Base-by-base conservation (phyloP, 2,888 invertebrate genomes). In the Lasioglossum lativentre region DNA sequence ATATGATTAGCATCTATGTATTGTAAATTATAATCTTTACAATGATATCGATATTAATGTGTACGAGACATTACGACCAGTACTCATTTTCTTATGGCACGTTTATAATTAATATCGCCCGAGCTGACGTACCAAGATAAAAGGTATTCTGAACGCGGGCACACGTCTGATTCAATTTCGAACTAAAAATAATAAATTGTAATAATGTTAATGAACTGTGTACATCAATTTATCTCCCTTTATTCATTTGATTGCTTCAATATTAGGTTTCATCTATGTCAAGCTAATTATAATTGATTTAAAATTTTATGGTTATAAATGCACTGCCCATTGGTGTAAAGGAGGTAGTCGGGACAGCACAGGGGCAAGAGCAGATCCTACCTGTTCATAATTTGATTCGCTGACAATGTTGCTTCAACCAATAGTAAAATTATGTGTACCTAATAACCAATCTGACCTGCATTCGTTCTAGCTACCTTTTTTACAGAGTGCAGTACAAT, bases 11-110 rank as follows among this genome's bases (percentile, higher is more conserved):
- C 92, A 93, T 94, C 93, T 94, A 94, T 95, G 95, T 95, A 95
- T 93, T 94, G 94, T 95, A 95, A 94, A 95, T 94, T 93, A 94
- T 95, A 95, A 95, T 94, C 94, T 93, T 86, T 92, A 93, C 91
- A 93, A 91, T 90, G 93, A 91, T 93, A 94, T 92, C 91, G 93
- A 92, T 84, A 90, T 88, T 87, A 91, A 91, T 91, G 91, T 91
- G 92, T 93, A 93, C 91, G 92, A 92, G 90, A 93, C 91, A 92
- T 92, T 92, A 93, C 90, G 91, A 93, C 90, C 93, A 93, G 91
- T 93, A 94, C 92, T 93, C 93, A 93, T 94, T 95, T 95, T 95
- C 95, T 94, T 94, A 95, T 94, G 94, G 93, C 94, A 95, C 94
- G 91, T 94, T 94, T 94, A 94, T 94, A 93, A 93, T 91, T 92